Evolutionary conservation across 2,113 vertebrate genomes (phyloP), one percentile per base, ranked within the genome.

Genomic region (Ciconia maguari): DNA sequence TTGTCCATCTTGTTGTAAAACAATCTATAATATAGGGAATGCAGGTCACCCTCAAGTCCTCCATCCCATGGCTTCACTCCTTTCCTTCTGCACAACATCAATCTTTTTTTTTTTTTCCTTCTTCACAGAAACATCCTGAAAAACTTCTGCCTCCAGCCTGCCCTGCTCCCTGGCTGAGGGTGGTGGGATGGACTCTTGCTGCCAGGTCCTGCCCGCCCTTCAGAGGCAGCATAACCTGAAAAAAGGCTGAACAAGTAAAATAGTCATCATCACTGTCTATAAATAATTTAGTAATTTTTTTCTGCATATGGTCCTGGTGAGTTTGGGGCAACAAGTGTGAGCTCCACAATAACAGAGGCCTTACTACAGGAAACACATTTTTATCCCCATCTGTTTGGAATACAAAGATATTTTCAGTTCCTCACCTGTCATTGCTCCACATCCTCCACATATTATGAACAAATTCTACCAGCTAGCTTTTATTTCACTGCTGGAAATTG

Each of bases 151-250:
- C 16, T 14, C 12, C 22, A 32, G 7, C 4, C 16, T 46, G 27
- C 8, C 18, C 26, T 68, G 4, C 19, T 68, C 3, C 7, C n/a
- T 64, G 30, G 12, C 4, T 49, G 42, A 38, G 7, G 5, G 7
- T 69, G 8, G 14, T 77, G 49, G n/a, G 11, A 55, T 10, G 7
- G 20, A 18, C 15, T 4, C 24, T 65, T 49, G 9, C 4, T 87
- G 25, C 7, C 6, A 38, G 11, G 5, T 68, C 2, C 1, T 89
- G 11, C 8, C 41, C 2, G 7, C 4, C 10, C 11, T 2, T 26
- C 2, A 1, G 13, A 48, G 71, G 9, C 57, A 83, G 9, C 24
- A 41, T 27, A 79, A 75, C 11, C 29, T n/a, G 22, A 54, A 34
- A 49, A 62, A 90, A 90, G 19, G 13, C 22, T 44, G 44, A 88